These are phyloP conservation scores for Sardinella longiceps DNA, from an alignment of 2,797 vertebrate genomes.

Conservation along the genomic window DNA sequence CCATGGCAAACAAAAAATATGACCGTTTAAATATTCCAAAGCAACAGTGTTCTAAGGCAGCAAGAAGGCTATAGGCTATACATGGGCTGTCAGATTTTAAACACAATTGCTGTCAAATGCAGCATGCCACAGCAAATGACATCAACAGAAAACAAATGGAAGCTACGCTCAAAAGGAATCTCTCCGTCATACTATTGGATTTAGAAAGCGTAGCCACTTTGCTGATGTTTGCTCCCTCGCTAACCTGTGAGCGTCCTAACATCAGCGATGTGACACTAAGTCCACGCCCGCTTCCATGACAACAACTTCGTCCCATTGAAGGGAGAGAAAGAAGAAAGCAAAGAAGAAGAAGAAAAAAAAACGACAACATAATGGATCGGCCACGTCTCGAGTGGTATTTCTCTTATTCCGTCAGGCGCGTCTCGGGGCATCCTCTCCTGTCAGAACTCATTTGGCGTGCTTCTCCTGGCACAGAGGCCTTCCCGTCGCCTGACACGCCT, in stretches of 20 bases:
- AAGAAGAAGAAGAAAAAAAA: neutral
- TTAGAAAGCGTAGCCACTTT: neutral
- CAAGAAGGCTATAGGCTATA: neutral
- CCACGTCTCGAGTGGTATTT: slow-evolving; percentile 1
- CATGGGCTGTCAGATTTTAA: neutral
- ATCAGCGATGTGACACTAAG: neutral
- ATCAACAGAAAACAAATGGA: neutral
- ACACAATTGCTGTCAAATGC: neutral
- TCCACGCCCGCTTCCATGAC: neutral
- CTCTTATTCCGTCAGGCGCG: slow-evolving; percentile 36
- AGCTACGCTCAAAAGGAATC: neutral
- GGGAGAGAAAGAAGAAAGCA: neutral
- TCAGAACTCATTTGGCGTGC: slow-evolving; percentile 68
- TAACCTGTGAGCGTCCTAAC: neutral
- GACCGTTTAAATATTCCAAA: neutral
- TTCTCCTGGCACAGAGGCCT: slow-evolving; percentile 63
- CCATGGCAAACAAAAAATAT: neutral
- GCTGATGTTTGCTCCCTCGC: neutral
- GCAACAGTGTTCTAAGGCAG: neutral
- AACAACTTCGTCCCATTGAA: neutral
- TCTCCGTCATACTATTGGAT: neutral
- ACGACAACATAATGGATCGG: neutral
- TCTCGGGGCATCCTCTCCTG: slow-evolving; percentile 58
- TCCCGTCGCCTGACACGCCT: slow-evolving; percentile 68
- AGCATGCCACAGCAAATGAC: neutral